phyloP scores from a whole-genome alignment of 2,888 invertebrate species.

The Altica lythri region DNA sequence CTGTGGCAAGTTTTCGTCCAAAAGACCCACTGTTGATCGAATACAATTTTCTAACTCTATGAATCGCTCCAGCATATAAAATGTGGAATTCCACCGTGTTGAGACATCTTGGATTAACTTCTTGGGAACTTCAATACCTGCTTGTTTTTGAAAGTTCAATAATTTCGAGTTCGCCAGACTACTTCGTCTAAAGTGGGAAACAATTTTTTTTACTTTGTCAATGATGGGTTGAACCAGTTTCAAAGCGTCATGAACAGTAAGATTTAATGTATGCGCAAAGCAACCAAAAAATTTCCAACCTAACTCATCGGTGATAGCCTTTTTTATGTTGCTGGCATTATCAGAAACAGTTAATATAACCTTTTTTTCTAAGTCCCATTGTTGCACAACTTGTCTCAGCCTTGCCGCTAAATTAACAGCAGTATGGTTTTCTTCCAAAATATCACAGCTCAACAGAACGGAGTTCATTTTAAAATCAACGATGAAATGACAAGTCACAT shows the following conservation, averaged over 20 bases:
- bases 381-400: constrained; percentile 1
- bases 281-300: constrained; percentile 20
- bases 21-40: constrained; percentile 35
- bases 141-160: constrained; percentile 14
- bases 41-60: constrained; percentile 33
- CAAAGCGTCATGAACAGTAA: constrained; percentile 21
- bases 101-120: constrained; percentile 34
- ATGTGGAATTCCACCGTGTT: constrained; percentile 35
- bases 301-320: constrained; percentile 2
- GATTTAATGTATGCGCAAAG: constrained; percentile 29
- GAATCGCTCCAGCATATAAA: constrained; percentile 32
- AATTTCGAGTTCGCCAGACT: constrained; percentile 21
- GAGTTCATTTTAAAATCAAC: constrained; percentile 18
- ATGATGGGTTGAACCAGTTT: constrained; percentile 1
- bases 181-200: constrained; percentile 28
- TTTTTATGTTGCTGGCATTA: constrained; percentile 30
- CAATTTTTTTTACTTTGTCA: constrained; percentile 27
- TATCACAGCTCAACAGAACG: constrained; percentile 19
- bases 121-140: constrained; percentile 20
- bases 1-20: constrained; percentile 28
- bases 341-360: constrained; percentile 26
- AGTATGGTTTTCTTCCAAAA: constrained; percentile 22
- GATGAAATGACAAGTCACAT: constrained; percentile 26
- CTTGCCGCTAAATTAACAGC: constrained; percentile 13
- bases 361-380: constrained; percentile 21